Conservation (phyloP, 2,797 vertebrate species). For the Amniataba percoides region DNA sequence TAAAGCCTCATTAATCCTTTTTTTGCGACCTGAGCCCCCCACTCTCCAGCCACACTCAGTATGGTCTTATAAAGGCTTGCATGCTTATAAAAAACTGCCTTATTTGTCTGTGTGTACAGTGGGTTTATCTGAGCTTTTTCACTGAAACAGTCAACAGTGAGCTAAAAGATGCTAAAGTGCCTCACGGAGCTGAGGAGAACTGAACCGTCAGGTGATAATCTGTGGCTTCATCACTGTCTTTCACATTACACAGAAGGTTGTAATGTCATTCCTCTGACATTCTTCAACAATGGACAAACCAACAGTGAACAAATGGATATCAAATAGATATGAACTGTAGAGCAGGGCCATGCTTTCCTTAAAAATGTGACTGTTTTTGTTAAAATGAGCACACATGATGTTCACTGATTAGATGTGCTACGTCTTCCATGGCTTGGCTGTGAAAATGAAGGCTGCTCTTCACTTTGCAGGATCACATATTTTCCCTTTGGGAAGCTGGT, state of each 20-base stretch:
- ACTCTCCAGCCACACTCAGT: neutral
- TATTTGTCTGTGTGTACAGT: no score
- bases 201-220: no score
- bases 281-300: neutral
- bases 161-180: neutral
- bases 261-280: neutral
- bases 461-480: constrained; percentile 5
- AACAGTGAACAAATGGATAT: neutral
- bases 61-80: neutral
- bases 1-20: neutral
- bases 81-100: no score
- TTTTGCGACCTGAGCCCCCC: neutral
- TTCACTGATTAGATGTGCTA: constrained; percentile 1
- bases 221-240: neutral
- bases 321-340: neutral
- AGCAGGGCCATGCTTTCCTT: neutral
- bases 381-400: neutral
- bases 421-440: neutral
- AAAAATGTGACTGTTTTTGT: neutral
- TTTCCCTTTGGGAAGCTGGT: neutral
- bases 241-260: neutral
- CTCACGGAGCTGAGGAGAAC: neutral
- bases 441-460: constrained; percentile 1
- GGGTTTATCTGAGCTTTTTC: no score
- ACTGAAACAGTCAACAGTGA: no score